Percentiles rank a stretch among this genome's conserved stretches.
Conservation (phyloP, 2,797 vertebrate species). For the Prunella strophiata region DNA sequence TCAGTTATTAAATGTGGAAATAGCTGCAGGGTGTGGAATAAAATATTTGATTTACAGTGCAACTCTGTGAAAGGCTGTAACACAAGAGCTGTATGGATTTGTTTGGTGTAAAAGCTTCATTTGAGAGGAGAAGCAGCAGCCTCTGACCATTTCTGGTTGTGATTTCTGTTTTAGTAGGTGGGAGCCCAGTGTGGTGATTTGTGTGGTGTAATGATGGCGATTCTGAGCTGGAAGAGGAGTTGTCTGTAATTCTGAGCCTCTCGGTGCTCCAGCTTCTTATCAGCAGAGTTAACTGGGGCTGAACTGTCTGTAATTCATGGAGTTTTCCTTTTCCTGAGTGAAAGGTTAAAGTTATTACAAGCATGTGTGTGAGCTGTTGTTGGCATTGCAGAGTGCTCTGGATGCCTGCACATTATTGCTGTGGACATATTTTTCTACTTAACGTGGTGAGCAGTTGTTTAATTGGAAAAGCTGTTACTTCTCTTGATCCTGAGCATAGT, state of each 20-base stretch:
- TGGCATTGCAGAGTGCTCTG: not conserved
- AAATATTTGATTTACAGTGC: constrained; percentile 56
- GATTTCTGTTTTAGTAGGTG: constrained; percentile 46
- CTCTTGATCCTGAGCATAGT: constrained; percentile 41
- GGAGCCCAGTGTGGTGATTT: constrained; percentile 25
- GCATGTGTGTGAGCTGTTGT: not conserved
- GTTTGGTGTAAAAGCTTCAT: constrained; percentile 56
- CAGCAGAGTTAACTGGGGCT: not conserved
- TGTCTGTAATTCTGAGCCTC: constrained; percentile 44
- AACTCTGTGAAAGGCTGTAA: constrained; percentile 16
- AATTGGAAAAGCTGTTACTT: constrained; percentile 72
- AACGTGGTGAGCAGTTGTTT: constrained; percentile 58
- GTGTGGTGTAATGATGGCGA: constrained; percentile 20
- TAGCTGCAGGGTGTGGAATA: constrained; percentile 47
- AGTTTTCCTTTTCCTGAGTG: not conserved
- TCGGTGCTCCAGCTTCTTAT: constrained; percentile 13
- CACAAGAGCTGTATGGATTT: constrained; percentile 3
- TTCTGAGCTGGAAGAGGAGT: constrained; percentile 46
- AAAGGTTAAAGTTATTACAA: constrained; percentile 34
- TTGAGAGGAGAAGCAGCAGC: not conserved
- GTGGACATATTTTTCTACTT: constrained; percentile 53
- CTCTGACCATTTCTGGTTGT: not conserved
- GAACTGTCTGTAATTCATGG: not conserved
- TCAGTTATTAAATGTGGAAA: constrained; percentile 61
- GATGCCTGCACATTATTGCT: constrained; percentile 19